phyloP scores from a whole-genome alignment of 2,888 invertebrate species.

The Onchidella celtica region DNA sequence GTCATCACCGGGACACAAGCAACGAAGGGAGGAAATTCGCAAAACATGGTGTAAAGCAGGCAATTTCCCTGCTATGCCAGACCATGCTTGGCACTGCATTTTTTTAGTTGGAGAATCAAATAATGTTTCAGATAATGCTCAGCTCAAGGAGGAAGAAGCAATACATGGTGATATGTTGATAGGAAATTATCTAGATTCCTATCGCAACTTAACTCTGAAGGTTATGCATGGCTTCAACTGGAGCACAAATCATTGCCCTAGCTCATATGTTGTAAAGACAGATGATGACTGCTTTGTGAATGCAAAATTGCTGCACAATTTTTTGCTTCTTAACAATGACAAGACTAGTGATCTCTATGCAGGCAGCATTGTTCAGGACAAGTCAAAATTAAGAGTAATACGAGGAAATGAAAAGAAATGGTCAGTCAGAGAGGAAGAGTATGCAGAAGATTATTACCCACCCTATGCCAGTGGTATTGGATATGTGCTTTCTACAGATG shows the following conservation, averaged over 20 bases:
- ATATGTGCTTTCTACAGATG: conserved; percentile 75
- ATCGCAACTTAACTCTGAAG: conserved; percentile 75
- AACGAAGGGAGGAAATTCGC: conserved; percentile 66
- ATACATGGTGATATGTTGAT: conserved; percentile 67
- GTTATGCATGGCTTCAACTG: conserved; percentile 75
- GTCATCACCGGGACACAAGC: conserved; percentile 65
- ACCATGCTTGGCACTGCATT: conserved; percentile 69
- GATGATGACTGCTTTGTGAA: conserved; percentile 79
- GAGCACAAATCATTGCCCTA: conserved; percentile 63
- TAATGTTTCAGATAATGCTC: conserved; percentile 32
- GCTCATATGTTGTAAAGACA: conserved; percentile 73
- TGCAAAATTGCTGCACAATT: conserved; percentile 61
- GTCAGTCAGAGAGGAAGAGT: conserved; percentile 71
- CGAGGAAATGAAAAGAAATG: conserved; percentile 72
- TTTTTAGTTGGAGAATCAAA: conserved; percentile 68
- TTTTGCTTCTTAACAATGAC: conserved; percentile 60
- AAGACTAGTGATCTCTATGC: conserved; percentile 67
- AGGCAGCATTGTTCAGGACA: conserved; percentile 68
- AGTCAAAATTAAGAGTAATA: conserved; percentile 66
- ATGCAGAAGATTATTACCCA: conserved; percentile 67
- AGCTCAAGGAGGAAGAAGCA: conserved; percentile 58
- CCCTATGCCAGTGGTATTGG: conserved; percentile 78
- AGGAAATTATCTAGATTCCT: conserved; percentile 76
- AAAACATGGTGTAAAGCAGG: conserved; percentile 68
- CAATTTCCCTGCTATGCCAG: conserved; percentile 48